Conservation (phyloP, 2,888 invertebrate species). For the Dyspetes luteomarginatus region DNA sequence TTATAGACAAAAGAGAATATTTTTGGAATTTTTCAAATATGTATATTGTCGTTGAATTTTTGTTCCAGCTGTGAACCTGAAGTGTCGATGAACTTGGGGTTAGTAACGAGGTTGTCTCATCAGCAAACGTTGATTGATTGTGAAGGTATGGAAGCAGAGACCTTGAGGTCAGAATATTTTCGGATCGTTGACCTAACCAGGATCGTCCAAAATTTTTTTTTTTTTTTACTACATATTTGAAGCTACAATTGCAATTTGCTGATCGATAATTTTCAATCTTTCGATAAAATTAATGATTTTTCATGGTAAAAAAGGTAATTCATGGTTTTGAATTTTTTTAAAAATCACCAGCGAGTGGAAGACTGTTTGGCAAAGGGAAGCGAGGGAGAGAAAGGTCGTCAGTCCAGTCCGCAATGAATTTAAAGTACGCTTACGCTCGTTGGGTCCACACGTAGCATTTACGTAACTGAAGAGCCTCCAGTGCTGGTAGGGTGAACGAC, state of each 20-base stretch:
- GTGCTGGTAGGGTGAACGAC: constrained; percentile 68
- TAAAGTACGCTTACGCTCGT: constrained; percentile 67
- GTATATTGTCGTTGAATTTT: neutral
- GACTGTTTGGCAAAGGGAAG: constrained; percentile 5
- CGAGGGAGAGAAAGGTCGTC: constrained; percentile 31
- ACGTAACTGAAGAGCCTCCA: constrained; percentile 68
- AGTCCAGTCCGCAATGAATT: constrained; percentile 72
- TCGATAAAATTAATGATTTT: too few relatives aligned
- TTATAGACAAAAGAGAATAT: too few relatives aligned
- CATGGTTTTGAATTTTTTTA: too few relatives aligned
- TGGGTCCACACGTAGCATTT: constrained; percentile 68
- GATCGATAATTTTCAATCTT: too few relatives aligned
- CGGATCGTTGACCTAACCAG: neutral
- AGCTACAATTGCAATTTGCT: too few relatives aligned
- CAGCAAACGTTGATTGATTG: neutral
- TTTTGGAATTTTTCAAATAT: neutral
- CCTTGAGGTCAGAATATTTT: neutral
- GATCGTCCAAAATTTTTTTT: neutral
- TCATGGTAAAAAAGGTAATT: too few relatives aligned
- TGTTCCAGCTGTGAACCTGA: neutral
- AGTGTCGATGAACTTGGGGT: neutral
- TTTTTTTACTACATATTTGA: too few relatives aligned
- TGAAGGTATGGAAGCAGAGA: neutral
- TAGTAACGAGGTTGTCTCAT: neutral
- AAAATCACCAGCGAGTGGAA: neutral